phyloP scores from a whole-genome alignment of 2,797 vertebrate genomes.

The Fistularia tabacaria region DNA sequence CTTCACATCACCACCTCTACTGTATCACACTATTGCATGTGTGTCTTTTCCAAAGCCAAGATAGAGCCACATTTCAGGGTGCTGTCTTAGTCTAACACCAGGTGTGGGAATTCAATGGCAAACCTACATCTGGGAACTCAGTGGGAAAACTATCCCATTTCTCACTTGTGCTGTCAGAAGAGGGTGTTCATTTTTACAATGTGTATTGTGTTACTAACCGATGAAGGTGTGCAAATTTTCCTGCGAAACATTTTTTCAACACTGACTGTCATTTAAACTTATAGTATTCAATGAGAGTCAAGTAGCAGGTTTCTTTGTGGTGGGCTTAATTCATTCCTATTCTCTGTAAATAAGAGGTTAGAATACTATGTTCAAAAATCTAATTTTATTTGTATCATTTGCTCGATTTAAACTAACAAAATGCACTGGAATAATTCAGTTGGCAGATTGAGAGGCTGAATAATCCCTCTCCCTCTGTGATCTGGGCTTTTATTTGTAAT shows the following conservation, averaged over 20 bases:
- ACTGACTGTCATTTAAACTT: conserved; percentile 55
- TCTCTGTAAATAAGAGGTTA: conserved; percentile 12
- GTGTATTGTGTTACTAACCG: conserved; percentile 72
- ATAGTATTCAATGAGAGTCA: conserved; percentile 55
- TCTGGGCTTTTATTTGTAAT: too few relatives aligned
- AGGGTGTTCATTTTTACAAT: conserved; percentile 72
- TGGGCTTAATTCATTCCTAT: conserved; percentile 51
- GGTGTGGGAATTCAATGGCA: conserved; percentile 67
- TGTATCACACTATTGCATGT: conserved; percentile 35
- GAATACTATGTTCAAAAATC: neutral
- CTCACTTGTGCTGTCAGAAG: conserved; percentile 66
- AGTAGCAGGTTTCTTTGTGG: conserved; percentile 50
- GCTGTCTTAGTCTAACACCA: conserved; percentile 58
- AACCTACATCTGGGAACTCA: conserved; percentile 76
- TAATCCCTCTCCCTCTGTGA: too few relatives aligned
- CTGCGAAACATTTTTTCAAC: conserved; percentile 64
- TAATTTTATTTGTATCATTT: too few relatives aligned
- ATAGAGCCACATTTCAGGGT: conserved; percentile 54
- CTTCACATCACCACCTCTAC: conserved; percentile 57
- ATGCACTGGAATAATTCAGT: too few relatives aligned
- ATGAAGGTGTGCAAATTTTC: conserved; percentile 68
- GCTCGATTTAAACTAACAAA: too few relatives aligned
- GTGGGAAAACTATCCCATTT: conserved; percentile 74
- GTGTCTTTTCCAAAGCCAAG: conserved; percentile 61
- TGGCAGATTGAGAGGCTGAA: too few relatives aligned